Percentiles rank a stretch among this genome's conserved stretches.
phyloP scores from a whole-genome alignment of 2,113 vertebrate genomes.

The Hippocampus zosterae region DNA sequence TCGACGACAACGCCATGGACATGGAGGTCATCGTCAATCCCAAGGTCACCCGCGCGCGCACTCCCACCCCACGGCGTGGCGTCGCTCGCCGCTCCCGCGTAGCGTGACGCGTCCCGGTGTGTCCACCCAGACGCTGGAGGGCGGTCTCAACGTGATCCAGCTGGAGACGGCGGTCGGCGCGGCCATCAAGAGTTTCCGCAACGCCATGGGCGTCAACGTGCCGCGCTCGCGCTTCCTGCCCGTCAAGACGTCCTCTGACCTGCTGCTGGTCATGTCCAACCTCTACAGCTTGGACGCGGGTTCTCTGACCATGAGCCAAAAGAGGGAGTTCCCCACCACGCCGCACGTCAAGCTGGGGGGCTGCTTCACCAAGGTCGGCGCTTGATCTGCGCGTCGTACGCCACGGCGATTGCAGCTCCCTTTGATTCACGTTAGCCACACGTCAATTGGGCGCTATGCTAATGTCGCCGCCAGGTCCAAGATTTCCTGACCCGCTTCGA shows the following conservation, averaged over 20 bases:
- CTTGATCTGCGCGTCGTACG: too few species aligned
- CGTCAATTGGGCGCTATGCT: background rate
- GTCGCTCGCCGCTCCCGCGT: background rate
- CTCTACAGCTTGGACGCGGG: slow-evolving; percentile 96
- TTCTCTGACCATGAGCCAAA: slow-evolving; percentile 93
- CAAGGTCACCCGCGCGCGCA: slow-evolving; percentile 76
- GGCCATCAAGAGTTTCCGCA: slow-evolving; percentile 95
- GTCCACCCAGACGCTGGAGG: slow-evolving; percentile 83
- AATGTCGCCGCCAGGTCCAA: slow-evolving; percentile 78
- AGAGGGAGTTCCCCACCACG: slow-evolving; percentile 92
- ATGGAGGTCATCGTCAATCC: slow-evolving; percentile 98
- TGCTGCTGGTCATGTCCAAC: slow-evolving; percentile 97
- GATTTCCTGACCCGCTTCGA: slow-evolving; percentile 93
- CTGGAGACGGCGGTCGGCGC: slow-evolving; percentile 97
- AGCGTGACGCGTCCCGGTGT: background rate
- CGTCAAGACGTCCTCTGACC: slow-evolving; percentile 96
- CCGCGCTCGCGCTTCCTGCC: slow-evolving; percentile 96
- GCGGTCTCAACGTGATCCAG: slow-evolving; percentile 93
- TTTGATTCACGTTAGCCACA: background rate
- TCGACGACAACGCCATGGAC: slow-evolving; percentile 87
- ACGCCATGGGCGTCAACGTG: slow-evolving; percentile 94
- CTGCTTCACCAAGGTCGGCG: slow-evolving; percentile 90
- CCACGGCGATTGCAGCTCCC: background rate
- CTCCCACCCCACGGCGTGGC: background rate
- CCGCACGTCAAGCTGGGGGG: slow-evolving; percentile 96